A percentile compares a stretch with the other conserved stretches of the same genome.
Evolutionary conservation across 2,888 invertebrate species (phyloP).

Genomic region (Oxyteleia sp.): DNA sequence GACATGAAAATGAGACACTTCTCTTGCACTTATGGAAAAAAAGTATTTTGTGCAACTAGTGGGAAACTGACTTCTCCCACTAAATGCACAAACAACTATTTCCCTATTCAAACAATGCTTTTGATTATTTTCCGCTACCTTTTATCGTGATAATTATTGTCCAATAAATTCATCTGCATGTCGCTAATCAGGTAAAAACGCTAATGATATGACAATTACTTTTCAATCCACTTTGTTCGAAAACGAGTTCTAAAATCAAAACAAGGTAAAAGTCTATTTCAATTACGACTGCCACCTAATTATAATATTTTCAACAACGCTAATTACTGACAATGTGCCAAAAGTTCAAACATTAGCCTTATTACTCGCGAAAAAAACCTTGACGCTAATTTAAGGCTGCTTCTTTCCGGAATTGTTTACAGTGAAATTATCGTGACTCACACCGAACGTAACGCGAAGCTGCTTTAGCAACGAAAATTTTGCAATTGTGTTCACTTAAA

Average conservation of each 20-base stretch:
- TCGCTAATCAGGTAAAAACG: constrained; percentile 30
- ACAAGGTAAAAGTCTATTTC: constrained; percentile 30
- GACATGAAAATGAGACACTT: too few relatives aligned
- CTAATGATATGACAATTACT: constrained; percentile 36
- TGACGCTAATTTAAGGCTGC: constrained; percentile 52
- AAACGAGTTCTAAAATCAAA: constrained; percentile 22
- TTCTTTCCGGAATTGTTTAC: constrained; percentile 46
- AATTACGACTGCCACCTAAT: constrained; percentile 39
- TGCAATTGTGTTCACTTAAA: constrained; percentile 1
- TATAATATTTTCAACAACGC: constrained; percentile 49
- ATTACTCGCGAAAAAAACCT: constrained; percentile 37
- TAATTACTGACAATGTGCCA: constrained; percentile 54
- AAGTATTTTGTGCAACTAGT: too few relatives aligned
- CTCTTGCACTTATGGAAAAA: too few relatives aligned
- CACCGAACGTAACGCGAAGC: neutral
- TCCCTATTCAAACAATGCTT: constrained; percentile 8
- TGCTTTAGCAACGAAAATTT: neutral
- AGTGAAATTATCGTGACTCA: constrained; percentile 26
- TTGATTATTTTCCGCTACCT: constrained; percentile 13
- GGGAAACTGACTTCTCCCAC: too few relatives aligned
- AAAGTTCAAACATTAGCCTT: constrained; percentile 48
- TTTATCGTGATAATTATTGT: constrained; percentile 54
- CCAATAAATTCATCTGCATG: constrained; percentile 37
- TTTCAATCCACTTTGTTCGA: neutral
- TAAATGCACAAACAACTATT: too few relatives aligned